Evolutionary conservation across 2,113 vertebrate genomes (phyloP).

Genomic region (Epinephelus moara): DNA sequence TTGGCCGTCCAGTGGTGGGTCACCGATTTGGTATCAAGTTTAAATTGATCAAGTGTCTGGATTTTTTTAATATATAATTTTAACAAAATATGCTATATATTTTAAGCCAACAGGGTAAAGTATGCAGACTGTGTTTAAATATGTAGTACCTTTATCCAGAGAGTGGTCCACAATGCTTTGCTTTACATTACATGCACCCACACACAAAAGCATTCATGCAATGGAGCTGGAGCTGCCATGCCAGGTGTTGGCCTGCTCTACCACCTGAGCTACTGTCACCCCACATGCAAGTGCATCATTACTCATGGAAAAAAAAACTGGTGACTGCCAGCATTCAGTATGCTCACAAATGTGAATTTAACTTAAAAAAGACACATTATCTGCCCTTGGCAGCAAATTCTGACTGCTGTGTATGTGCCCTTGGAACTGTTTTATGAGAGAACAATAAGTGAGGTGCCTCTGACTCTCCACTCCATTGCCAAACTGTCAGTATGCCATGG

Average conservation of each 20-base stretch:
- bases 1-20: no score
- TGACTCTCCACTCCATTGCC: conserved; percentile 1
- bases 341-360: conserved; percentile 13
- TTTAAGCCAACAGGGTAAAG: neutral
- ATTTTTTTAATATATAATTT: no score
- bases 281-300: conserved; percentile 9
- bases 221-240: neutral
- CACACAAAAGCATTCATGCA: conserved; percentile 16
- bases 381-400: neutral
- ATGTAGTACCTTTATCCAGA: neutral
- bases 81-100: no score
- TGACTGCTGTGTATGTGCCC: neutral
- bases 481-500: neutral
- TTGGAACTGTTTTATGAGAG: conserved; percentile 8
- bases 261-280: conserved; percentile 27
- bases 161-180: neutral
- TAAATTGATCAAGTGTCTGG: no score
- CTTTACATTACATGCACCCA: conserved; percentile 14
- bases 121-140: neutral
- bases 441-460: conserved; percentile 9
- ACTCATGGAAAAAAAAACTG: conserved; percentile 8
- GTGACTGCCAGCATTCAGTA: conserved; percentile 10
- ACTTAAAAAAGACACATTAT: conserved; percentile 18
- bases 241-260: conserved; percentile 24
- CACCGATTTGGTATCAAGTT: no score